Evolutionary conservation across 2,888 invertebrate species (phyloP), one percentile per base, ranked within the genome.

Genomic region (Tetanocera ferruginea): DNA sequence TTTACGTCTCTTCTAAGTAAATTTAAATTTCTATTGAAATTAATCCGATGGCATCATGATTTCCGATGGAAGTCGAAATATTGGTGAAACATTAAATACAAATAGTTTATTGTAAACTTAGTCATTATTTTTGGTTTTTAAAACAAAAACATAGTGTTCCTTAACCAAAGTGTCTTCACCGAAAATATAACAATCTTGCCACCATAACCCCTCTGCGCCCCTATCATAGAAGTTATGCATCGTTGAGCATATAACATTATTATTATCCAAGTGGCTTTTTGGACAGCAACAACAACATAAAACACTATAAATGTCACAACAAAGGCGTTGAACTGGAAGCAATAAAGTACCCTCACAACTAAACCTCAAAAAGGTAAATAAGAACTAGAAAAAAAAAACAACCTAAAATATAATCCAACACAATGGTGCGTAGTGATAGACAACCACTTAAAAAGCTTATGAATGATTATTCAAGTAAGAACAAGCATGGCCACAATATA

Each of bases 401-500:
- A 34, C 3, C 11, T 37, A 60, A 43, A 57, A 74, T 66, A 28
- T 73, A 73, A 34, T 66, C 64, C 64, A 19, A 17, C 37, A 49
- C 64, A 62, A 64, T 49, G 43, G 62, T 25, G 43, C n/a, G 49
- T 25, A 72, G 23, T 51, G 49, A 66, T 31, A 51, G 74, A 74
- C 57, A 74, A 52, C 14, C 64, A 64, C 64, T 74, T 74, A 49
- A 31, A 74, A 66, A 51, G 49, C 64, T 74, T 49, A 74, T 62
- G 62, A 23, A 73, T 74, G 49, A 62, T 14, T 49, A 11, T 23
- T 17, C 49, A 31, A 69, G 17, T 23, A 51, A n/a, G 23, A 70
- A n/a, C 23, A 62, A 72, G 34, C 31, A 72, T 31, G 23, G 19
- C 23, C 23, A 37, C 43, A 49, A 43, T 43, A 37, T 5, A 28